phyloP scores from a whole-genome alignment of 2,888 invertebrate genomes.

The Trichogramma dendrolimi region DNA sequence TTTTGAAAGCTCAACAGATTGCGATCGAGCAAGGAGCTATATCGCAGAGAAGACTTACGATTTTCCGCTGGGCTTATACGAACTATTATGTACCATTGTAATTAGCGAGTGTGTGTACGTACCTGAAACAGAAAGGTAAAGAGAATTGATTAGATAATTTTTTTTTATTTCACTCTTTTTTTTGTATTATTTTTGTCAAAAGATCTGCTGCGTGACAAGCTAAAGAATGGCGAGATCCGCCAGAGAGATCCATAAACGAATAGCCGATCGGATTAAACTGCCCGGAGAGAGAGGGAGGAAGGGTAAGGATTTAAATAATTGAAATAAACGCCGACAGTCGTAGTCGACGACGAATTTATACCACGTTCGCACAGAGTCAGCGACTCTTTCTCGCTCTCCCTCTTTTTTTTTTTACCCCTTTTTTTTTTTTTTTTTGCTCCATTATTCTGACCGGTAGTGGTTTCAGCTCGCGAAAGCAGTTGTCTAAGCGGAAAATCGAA shows the following conservation, averaged over 20 bases:
- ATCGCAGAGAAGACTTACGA: no score
- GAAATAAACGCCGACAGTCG: conserved; percentile 21
- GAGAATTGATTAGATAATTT: background rate
- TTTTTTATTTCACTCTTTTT: no score
- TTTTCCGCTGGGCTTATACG: no score
- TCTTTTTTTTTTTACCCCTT: background rate
- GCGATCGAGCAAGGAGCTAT: no score
- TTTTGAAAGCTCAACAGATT: no score
- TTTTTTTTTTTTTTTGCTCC: background rate
- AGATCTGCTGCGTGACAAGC: no score
- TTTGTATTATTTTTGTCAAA: no score
- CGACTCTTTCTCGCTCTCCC: background rate
- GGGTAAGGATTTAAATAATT: conserved; percentile 27
- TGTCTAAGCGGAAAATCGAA: conserved; percentile 26
- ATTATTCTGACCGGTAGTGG: conserved; percentile 8
- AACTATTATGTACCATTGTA: no score
- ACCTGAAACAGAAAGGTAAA: conserved; percentile 12
- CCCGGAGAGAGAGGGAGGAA: background rate
- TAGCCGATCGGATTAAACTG: no score
- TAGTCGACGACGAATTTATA: conserved; percentile 5
- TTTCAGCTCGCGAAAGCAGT: conserved; percentile 17
- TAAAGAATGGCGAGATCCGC: no score
- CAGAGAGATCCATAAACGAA: no score
- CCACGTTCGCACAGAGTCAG: conserved; percentile 11
- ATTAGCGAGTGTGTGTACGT: conserved; percentile 1